Evolutionary conservation across 2,888 invertebrate species (phyloP), one percentile per base, ranked within the genome.

Genomic region (Epinotia nisella): DNA sequence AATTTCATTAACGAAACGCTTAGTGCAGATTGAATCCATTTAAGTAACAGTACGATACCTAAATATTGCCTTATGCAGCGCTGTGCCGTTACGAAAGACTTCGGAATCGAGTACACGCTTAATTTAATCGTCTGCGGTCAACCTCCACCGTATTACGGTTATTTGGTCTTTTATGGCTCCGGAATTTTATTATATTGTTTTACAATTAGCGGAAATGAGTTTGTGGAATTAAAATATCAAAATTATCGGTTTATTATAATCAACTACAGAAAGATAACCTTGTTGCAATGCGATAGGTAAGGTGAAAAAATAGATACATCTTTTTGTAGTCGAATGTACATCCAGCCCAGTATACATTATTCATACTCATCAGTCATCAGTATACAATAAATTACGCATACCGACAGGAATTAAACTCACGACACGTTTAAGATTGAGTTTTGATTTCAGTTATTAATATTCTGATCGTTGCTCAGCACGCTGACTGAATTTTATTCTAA

Each of bases 1-100:
- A 92, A 92, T 93, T 93, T 92, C 93, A 93, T 93, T 93, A 93
- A 91, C 89, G 89, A 85, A 92, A 89, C 93, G 93, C 92, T 93
- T 93, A 93, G 92, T 90, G 87, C 89, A 89, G 90, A 93, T 93
- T 93, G 92, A 90, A 92, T 91, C 92, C 87, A 92, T 93, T 93
- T 90, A 90, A 92, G 86, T 90, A 90, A 90, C 88, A 86, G 86
- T 86, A 82, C 87, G 84, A 87, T 86, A 87, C 86, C 76, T 81
- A 82, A 84, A 85, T 85, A 84, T 82, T 81, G 79, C 81, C 79
- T 81, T 82, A 81, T 85, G 85, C 85, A 83, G 78, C 82, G 79
- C 82, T 79, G 78, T 77, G 77, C 79, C 75, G 75, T 77, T 76
- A 71, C 77, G 77, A 76, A 76, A 77, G 78, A 78, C 74, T 72